phyloP scores from a whole-genome alignment of 1,140 invertebrate species.

The Drosophila tani region DNA sequence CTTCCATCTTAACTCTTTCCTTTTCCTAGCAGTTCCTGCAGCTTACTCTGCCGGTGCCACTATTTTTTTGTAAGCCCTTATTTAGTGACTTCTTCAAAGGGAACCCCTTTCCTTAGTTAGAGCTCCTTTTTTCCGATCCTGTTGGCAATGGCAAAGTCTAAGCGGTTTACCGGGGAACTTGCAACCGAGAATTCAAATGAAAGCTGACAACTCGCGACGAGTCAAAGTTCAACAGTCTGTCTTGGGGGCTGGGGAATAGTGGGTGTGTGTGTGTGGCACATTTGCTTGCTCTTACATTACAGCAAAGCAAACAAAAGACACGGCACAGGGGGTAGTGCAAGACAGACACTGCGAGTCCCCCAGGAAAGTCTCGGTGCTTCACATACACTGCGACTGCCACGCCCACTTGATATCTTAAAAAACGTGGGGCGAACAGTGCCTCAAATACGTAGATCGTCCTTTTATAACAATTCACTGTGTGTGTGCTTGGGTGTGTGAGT shows the following conservation, averaged over 20 bases:
- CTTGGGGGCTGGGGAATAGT: slow-evolving; percentile 8
- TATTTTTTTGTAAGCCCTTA: slow-evolving; percentile 15
- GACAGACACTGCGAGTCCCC: slow-evolving; percentile 55
- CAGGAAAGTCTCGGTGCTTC: slow-evolving; percentile 48
- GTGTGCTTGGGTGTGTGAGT: background rate
- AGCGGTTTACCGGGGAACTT: slow-evolving; percentile 63
- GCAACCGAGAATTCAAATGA: slow-evolving; percentile 50
- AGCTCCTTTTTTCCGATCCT: slow-evolving; percentile 59
- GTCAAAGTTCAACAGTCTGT: slow-evolving; percentile 75
- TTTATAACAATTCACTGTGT: slow-evolving; percentile 64
- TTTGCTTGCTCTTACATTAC: slow-evolving; percentile 62
- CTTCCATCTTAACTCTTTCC: slow-evolving; percentile 21
- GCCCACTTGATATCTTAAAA: slow-evolving; percentile 66
- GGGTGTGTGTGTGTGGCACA: slow-evolving; percentile 32
- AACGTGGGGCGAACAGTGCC: slow-evolving; percentile 45
- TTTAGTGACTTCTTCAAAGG: slow-evolving; percentile 27
- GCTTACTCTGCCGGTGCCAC: slow-evolving; percentile 1
- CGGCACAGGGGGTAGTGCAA: background rate
- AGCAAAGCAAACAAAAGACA: slow-evolving; percentile 56
- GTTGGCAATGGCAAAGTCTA: slow-evolving; percentile 64
- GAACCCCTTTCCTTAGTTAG: slow-evolving; percentile 17
- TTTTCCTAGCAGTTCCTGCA: background rate
- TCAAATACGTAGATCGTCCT: slow-evolving; percentile 69
- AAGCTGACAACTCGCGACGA: slow-evolving; percentile 43
- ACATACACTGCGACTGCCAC: slow-evolving; percentile 47